A percentile compares a stretch with the other conserved stretches of the same genome.
Evolutionary conservation across 1,140 invertebrate species (phyloP).

Genomic region (Homarus americanus): DNA sequence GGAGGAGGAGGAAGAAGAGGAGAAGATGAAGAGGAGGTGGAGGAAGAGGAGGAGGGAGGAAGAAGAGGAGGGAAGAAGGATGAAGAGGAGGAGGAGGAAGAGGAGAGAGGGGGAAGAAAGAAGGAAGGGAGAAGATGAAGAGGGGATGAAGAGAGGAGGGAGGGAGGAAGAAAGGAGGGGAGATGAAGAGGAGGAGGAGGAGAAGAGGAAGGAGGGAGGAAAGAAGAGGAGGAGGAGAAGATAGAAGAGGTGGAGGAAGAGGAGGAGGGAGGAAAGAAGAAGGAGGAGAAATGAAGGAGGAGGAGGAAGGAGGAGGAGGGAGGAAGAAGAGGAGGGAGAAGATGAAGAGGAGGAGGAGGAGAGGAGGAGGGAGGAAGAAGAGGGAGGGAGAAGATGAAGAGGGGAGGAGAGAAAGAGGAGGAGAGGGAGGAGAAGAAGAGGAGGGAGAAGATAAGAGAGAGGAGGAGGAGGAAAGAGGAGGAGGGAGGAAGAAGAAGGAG

Average conservation of each 20-base stretch:
- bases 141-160: not conserved
- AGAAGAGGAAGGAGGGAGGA: not conserved
- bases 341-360: not conserved
- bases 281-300: not conserved
- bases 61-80: not conserved
- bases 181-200: not conserved
- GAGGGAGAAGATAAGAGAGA: too few species aligned
- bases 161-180: not conserved
- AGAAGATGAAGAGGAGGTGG: too few species aligned
- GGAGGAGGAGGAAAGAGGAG: too few species aligned
- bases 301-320: conserved; percentile 5
- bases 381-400: too few species aligned
- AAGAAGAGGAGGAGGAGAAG: too few species aligned
- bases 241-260: not conserved
- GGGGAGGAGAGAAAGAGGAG: not conserved
- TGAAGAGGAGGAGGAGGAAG: too few species aligned
- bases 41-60: too few species aligned
- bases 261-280: not conserved
- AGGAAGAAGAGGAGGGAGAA: not conserved
- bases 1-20: too few species aligned
- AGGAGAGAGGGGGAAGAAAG: too few species aligned
- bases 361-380: not conserved
- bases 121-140: not conserved
- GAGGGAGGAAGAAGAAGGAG: too few species aligned
- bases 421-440: not conserved